These are phyloP conservation scores for Hoplostethus atlanticus DNA, from an alignment of 2,797 vertebrate genomes.

Conservation along the genomic window DNA sequence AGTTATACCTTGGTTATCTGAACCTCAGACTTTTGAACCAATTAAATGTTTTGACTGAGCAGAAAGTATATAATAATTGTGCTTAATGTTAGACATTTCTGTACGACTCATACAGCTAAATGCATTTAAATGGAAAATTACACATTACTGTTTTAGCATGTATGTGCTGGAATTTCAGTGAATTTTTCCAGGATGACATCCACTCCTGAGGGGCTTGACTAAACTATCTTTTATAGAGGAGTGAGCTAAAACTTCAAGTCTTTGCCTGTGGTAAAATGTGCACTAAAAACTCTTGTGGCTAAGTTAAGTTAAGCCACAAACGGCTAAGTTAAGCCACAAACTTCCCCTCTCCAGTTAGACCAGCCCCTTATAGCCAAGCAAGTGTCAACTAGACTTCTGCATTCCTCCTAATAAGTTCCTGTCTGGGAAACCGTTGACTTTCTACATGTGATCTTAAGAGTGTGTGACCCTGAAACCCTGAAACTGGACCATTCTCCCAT, in stretches of 20 bases:
- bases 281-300: too few species aligned
- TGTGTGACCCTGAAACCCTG: conserved; percentile 1
- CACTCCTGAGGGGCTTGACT: background rate
- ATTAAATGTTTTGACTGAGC: background rate
- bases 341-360: background rate
- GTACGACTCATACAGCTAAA: background rate
- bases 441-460: conserved; percentile 7
- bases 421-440: background rate
- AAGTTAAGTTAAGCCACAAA: background rate
- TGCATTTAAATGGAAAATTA: background rate
- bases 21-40: background rate
- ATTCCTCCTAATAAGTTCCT: background rate
- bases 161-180: background rate
- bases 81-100: background rate
- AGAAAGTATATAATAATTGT: background rate
- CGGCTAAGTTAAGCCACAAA: background rate
- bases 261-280: too few species aligned
- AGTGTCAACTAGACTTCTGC: background rate
- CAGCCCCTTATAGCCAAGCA: background rate
- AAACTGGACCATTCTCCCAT: background rate
- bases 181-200: background rate
- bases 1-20: background rate
- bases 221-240: background rate
- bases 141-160: too few species aligned
- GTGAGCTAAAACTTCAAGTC: background rate